Evolutionary conservation across 2,888 invertebrate genomes (phyloP), one percentile per base, ranked within the genome.

Genomic region (Drosophila limbata): DNA sequence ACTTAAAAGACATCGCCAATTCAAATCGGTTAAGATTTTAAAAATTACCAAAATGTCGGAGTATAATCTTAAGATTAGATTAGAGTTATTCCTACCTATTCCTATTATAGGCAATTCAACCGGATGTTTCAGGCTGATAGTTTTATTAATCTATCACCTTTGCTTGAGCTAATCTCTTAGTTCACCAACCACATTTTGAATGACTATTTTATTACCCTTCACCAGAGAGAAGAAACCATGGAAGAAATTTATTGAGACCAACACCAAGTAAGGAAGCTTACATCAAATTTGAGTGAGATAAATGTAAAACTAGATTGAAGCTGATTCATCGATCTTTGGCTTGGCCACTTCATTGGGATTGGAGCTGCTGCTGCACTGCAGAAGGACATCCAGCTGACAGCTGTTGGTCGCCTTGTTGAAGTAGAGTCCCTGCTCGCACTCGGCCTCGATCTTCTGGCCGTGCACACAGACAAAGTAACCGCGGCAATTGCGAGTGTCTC

Each of bases 401-500:
- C 53, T 70, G 35, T 61, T 79, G 9, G 76, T 75, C 0, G 64
- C 15, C 55, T 82, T 84, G 68, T 79, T 84, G 35, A 91, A 92
- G 47, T 81, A 89, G 35, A 91, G 79, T 2, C 79, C 81, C 4
- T 66, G 40, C 0, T 52, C 66, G 48, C 92, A 92, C 33, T 78
- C 80, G 4, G 77, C 75, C 3, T 73, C 52, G 25, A 92, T 90
- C 63, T 88, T 89, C 55, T 92, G 92, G 0, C 92, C 92, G 66
- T 92, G 90, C 4, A 92, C 77, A 51, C 92, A 92, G 0, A 91
- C 84, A 60, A 88, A 91, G 57, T 90, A 92, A 0, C 81, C 79
- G 0, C 87, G 86, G 45, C 92, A 92, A 52, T 90, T 88, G 3
- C 81, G 75, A 0, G 59, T 21, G 68, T 92, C 84, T 2, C 77